These are phyloP conservation scores for Artibeus lituratus DNA, from an alignment of 2,797 vertebrate species.

Conservation along the genomic window DNA sequence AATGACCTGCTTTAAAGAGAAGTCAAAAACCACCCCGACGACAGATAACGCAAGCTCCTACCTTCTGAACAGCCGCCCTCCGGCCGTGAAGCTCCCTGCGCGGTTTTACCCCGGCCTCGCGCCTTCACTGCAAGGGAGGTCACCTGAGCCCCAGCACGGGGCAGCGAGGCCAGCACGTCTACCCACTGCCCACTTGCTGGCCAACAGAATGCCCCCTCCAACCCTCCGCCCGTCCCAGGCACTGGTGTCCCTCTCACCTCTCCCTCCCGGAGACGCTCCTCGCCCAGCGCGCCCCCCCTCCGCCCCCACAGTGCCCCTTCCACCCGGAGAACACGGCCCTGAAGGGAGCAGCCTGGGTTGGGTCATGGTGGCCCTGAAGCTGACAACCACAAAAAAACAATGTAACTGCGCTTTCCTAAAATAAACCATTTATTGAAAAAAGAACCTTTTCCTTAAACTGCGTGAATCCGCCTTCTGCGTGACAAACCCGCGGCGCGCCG, in stretches of 20 bases:
- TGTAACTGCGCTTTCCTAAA: slow-evolving; percentile 81
- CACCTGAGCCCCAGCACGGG: background rate
- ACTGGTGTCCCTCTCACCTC: background rate
- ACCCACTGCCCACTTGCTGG: background rate
- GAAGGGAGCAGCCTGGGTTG: background rate
- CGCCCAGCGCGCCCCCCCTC: too few relatives aligned
- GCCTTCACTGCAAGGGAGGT: background rate
- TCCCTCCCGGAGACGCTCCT: background rate
- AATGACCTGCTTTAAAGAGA: background rate
- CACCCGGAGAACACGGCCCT: background rate
- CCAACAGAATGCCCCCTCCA: too few relatives aligned
- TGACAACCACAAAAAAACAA: background rate
- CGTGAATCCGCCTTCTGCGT: slow-evolving; percentile 82
- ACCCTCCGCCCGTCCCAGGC: background rate
- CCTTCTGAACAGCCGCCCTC: background rate
- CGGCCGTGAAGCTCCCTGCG: background rate
- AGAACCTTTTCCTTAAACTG: slow-evolving; percentile 79
- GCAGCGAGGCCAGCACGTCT: background rate
- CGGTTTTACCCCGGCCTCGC: background rate
- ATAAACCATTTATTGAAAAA: slow-evolving; percentile 90
- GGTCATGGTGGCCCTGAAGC: background rate
- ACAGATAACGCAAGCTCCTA: background rate
- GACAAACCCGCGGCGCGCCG: slow-evolving; percentile 84
- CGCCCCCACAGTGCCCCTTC: too few relatives aligned
- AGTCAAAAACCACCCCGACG: background rate